Base-by-base conservation (phyloP, 2,797 vertebrate species). In the Mastacembelus armatus region DNA sequence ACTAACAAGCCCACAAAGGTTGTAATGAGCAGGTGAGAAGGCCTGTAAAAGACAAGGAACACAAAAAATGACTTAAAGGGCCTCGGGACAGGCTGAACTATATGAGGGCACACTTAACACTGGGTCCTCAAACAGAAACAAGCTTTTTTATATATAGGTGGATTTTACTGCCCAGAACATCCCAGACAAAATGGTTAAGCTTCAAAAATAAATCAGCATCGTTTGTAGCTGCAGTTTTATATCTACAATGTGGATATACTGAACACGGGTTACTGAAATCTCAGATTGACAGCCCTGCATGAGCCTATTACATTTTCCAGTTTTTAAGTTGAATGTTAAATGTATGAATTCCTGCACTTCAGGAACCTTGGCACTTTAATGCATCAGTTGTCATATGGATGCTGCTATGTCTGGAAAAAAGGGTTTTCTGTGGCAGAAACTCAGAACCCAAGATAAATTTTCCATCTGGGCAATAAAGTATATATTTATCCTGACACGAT, bases 1-100 rank as follows among this genome's bases (percentile, higher is more conserved):
- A 32, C 85, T 87, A 87, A 89, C 77, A 80, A 81, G 83, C 77
- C 68, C 50, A 63, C 66, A 74, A 74, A 80, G 75, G 47, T 81
- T 75, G 70, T 91, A 91, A 92, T 85, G 85, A 91, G 86, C 86
- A 86, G 84, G 83, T 87, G 86, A 91, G 77, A 74, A 48, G 39
- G 77, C 69, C 83, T 33, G 74, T 87, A 85, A 91, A 89, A 88
- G 56, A 35, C 62, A 59, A 29, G 57, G 38, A 48, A 81, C 18
- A 77, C 63, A 60, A 55, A 80, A 75, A 61, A 70, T 47, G 71
- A 69, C 52, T 35, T 26, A 73, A 84, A 74, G 47, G 57, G 78
- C 74, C 80, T 60, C 22, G 4, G 76, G 86, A 69, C 35, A 71
- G 44, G 33, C 49, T 44, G 19, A 65, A 65, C 45, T 57, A 32